Percentiles rank a stretch among this genome's conserved stretches.
Conservation (phyloP, 2,797 vertebrate species). For the Brotula barbata region DNA sequence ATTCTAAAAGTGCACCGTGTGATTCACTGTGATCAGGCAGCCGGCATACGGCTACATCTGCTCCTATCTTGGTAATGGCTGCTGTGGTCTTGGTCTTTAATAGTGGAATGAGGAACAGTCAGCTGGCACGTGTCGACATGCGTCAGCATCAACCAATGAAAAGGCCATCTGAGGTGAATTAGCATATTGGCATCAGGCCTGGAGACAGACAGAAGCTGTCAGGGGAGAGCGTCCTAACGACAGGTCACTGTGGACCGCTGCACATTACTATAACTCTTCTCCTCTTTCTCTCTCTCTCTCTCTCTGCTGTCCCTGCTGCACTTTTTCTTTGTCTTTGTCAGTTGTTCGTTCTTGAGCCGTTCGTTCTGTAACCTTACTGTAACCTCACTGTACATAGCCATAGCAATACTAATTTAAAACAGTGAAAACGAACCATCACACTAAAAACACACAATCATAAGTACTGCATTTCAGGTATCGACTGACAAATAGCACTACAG, state of each 20-base stretch:
- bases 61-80: constrained; percentile 53
- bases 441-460: no score
- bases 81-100: constrained; percentile 43
- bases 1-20: constrained; percentile 13
- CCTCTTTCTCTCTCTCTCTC: constrained; percentile 35
- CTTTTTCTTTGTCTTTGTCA: constrained; percentile 15
- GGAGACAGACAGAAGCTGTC: constrained; percentile 77
- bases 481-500: no score
- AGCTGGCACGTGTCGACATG: constrained; percentile 44
- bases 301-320: constrained; percentile 3
- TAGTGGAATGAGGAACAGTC: constrained; percentile 34
- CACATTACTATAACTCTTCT: constrained; percentile 84
- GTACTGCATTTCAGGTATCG: no score
- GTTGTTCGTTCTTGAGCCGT: no score
- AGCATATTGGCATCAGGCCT: constrained; percentile 65
- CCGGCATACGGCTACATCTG: constrained; percentile 52
- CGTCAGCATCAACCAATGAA: constrained; percentile 67
- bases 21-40: constrained; percentile 56
- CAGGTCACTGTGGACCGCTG: constrained; percentile 81
- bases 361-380: background rate
- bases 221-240: constrained; percentile 80
- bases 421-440: no score
- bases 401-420: no score
- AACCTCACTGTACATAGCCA: no score
- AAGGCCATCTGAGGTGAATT: constrained; percentile 70